These are phyloP conservation scores for Drosophila suboccidentalis DNA, from an alignment of 2,888 invertebrate species.

Conservation along the genomic window DNA sequence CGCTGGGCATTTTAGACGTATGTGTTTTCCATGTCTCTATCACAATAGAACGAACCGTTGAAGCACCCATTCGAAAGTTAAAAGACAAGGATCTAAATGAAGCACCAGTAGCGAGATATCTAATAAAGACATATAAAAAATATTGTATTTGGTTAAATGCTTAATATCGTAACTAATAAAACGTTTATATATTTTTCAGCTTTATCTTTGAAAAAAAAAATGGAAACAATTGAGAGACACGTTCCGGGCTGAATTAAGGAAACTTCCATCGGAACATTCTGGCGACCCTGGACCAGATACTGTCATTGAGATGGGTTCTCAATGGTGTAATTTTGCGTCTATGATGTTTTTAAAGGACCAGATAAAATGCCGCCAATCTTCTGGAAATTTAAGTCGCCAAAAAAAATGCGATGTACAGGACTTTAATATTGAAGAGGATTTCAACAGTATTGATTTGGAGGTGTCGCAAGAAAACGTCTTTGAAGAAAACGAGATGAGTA, in stretches of 20 bases:
- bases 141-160: too few relatives aligned
- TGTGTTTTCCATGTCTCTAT: slow-evolving; percentile 21
- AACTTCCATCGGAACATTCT: slow-evolving; percentile 30
- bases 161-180: not conserved
- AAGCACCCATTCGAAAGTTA: slow-evolving; percentile 37
- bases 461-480: not conserved
- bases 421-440: not conserved
- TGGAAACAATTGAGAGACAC: slow-evolving; percentile 35
- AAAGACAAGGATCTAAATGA: slow-evolving; percentile 12
- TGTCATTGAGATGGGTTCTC: slow-evolving; percentile 10
- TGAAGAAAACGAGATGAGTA: not conserved
- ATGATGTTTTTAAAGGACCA: slow-evolving; percentile 8
- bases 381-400: slow-evolving; percentile 2
- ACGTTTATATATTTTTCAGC: not conserved
- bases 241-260: slow-evolving; percentile 37
- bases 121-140: not conserved
- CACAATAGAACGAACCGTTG: slow-evolving; percentile 33
- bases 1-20: not conserved
- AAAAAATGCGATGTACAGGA: not conserved
- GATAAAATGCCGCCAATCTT: slow-evolving; percentile 7
- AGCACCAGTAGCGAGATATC: slow-evolving; percentile 2
- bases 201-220: slow-evolving; percentile 36
- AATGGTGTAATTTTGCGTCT: not conserved
- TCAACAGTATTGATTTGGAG: not conserved
- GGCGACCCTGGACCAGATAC: slow-evolving; percentile 34